These are phyloP conservation scores for Dipodomys stephensi DNA, from an alignment of 2,113 vertebrate genomes.

Conservation along the genomic window DNA sequence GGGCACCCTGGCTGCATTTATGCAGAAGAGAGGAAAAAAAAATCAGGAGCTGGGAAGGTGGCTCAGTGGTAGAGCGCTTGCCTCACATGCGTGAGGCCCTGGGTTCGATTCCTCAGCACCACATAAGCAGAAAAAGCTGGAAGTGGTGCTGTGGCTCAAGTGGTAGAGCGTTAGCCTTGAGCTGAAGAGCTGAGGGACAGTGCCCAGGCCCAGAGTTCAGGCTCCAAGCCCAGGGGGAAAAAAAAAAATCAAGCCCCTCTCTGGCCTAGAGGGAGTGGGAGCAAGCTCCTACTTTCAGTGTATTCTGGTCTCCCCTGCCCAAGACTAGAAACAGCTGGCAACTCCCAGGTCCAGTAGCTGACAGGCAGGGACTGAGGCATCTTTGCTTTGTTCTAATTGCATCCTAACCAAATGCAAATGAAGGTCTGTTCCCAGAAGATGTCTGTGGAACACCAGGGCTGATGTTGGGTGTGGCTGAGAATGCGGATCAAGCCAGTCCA, in stretches of 20 bases:
- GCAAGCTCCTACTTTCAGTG: not conserved
- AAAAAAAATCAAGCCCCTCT: too few relatives aligned
- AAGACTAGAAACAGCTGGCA: not conserved
- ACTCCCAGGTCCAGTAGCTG: not conserved
- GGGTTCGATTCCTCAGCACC: too few relatives aligned
- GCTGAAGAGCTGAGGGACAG: too few relatives aligned
- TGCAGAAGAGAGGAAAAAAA: not conserved
- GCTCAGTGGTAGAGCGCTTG: too few relatives aligned
- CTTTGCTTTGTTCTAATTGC: not conserved
- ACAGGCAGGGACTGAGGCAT: not conserved
- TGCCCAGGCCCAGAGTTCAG: too few relatives aligned
- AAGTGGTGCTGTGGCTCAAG: too few relatives aligned
- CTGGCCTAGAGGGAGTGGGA: not conserved
- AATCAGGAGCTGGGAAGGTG: too few relatives aligned
- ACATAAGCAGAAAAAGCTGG: too few relatives aligned
- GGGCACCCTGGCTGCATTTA: not conserved
- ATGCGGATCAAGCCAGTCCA: fast-evolving
- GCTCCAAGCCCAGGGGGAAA: not conserved
- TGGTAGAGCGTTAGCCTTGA: too few relatives aligned
- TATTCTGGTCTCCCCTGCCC: not conserved
- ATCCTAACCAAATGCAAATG: not conserved
- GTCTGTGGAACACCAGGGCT: too few relatives aligned
- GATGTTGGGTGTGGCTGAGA: not conserved
- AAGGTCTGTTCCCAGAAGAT: too few relatives aligned
- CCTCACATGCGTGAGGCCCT: too few relatives aligned